Conservation (phyloP, 2,888 invertebrate species). For the Drosophila niveifrons region DNA sequence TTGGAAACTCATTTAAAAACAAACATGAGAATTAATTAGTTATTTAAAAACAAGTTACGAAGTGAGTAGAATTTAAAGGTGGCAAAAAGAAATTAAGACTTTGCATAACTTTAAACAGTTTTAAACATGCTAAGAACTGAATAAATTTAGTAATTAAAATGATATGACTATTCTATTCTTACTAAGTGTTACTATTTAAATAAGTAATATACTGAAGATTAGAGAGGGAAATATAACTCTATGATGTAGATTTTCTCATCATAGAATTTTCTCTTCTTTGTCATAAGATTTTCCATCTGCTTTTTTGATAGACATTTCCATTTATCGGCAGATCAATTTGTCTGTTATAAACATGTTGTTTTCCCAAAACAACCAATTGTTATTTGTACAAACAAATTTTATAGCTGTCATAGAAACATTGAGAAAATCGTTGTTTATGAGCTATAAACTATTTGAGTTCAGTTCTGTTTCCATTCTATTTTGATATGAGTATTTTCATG, state of each 20-base stretch:
- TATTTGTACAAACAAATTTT: constrained; percentile 13
- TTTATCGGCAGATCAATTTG: neutral
- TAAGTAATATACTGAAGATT: no score
- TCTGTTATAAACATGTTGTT: constrained; percentile 12
- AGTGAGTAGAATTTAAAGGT: no score
- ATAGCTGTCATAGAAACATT: constrained; percentile 36
- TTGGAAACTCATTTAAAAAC: neutral
- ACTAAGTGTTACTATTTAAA: no score
- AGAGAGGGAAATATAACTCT: neutral
- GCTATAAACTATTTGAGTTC: constrained; percentile 7
- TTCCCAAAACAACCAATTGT: constrained; percentile 15
- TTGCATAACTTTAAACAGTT: neutral
- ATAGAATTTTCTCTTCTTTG: neutral
- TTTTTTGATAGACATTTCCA: neutral
- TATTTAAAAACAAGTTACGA: neutral
- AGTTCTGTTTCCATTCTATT: neutral
- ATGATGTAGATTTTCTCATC: neutral
- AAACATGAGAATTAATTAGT: no score
- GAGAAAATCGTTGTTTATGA: constrained; percentile 10
- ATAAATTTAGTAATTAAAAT: neutral
- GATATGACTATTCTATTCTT: neutral
- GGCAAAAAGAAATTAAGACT: no score
- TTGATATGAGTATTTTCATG: neutral
- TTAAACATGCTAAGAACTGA: neutral
- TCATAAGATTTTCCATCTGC: neutral